phyloP scores from a whole-genome alignment of 2,888 invertebrate species.

The Iselma pallidipennis region DNA sequence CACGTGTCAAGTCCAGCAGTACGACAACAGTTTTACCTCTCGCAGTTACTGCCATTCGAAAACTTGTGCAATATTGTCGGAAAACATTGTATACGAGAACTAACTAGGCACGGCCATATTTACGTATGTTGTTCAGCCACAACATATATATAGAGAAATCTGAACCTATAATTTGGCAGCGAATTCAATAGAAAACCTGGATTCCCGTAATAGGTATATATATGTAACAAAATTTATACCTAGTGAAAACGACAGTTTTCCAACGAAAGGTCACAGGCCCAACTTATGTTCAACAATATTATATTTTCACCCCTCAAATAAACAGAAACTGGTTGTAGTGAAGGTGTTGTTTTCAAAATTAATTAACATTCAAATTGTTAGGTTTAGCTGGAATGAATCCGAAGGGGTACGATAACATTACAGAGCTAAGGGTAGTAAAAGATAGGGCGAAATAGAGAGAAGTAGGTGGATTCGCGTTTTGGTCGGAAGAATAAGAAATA shows the following conservation, averaged over 20 bases:
- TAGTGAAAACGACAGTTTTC: not conserved
- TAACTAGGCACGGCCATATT: conserved; percentile 2
- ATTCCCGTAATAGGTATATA: not conserved
- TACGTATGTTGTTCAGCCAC: not conserved
- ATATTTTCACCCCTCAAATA: not conserved
- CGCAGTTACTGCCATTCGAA: conserved; percentile 3
- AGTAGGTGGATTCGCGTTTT: conserved; percentile 14
- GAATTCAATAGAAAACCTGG: too few species aligned
- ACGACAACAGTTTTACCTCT: conserved; percentile 39
- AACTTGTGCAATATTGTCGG: conserved; percentile 16
- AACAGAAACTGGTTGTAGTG: not conserved
- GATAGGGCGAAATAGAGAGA: not conserved
- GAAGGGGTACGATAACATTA: not conserved
- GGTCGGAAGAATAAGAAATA: conserved; percentile 23
- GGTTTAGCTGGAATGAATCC: not conserved
- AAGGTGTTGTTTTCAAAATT: not conserved
- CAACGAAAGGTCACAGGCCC: too few species aligned
- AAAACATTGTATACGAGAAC: conserved; percentile 8
- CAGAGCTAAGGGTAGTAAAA: not conserved
- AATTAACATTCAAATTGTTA: conserved; percentile 2
- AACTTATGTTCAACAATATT: not conserved
- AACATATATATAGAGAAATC: not conserved
- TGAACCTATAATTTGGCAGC: not conserved
- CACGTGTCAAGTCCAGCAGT: conserved; percentile 48
- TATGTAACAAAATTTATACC: not conserved